A percentile compares a stretch with the other conserved stretches of the same genome.
Conservation (phyloP, 2,113 vertebrate species). For the Sceloporus tristichus region DNA sequence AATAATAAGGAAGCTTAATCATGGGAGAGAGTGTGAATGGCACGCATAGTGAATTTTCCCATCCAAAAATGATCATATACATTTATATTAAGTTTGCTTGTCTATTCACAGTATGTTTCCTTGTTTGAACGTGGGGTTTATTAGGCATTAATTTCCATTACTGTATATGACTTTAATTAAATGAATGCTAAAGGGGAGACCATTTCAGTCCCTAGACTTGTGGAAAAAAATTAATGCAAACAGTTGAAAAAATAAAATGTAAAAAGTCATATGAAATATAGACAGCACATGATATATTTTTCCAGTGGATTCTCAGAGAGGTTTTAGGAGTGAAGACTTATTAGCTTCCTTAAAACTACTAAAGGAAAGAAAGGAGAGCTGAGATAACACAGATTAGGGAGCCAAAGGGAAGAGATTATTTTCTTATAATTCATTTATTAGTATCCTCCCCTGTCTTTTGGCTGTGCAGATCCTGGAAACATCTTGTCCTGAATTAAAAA, state of each 20-base stretch:
- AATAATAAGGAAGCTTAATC: too few species aligned
- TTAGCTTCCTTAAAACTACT: not conserved
- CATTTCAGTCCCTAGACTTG: not conserved
- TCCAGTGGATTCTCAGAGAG: not conserved
- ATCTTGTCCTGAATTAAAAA: not conserved
- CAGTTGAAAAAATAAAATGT: not conserved
- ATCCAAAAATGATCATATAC: too few species aligned
- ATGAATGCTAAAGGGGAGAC: not conserved
- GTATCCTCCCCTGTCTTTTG: not conserved
- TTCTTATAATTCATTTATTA: not conserved
- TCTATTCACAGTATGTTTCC: not conserved
- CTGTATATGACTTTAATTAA: not conserved
- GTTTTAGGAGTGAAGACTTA: not conserved
- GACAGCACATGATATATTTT: not conserved
- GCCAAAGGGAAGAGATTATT: not conserved
- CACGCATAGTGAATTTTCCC: too few species aligned
- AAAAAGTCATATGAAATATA: not conserved
- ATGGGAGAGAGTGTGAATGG: too few species aligned
- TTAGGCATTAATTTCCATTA: not conserved
- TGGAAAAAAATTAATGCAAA: not conserved
- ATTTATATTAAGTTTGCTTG: too few species aligned
- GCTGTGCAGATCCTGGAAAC: not conserved
- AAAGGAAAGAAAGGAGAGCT: too few species aligned
- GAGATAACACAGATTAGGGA: not conserved
- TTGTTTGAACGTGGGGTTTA: not conserved